Conservation (phyloP, 2,888 invertebrate genomes). For the Eupsilia transversa region DNA sequence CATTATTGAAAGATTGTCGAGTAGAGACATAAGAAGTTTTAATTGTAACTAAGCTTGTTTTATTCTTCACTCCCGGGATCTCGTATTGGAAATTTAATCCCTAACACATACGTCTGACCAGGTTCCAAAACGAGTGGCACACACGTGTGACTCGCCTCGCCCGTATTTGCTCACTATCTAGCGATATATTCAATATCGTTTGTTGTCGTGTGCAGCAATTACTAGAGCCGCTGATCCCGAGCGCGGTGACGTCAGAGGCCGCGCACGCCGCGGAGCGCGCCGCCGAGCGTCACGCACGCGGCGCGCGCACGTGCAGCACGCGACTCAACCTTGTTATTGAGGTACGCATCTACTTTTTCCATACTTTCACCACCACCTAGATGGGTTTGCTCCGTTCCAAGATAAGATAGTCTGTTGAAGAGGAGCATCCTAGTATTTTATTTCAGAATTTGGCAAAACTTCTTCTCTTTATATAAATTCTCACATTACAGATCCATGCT, state of each 20-base stretch:
- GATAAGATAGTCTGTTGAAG: not conserved
- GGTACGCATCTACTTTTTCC: not conserved
- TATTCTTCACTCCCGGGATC: not conserved
- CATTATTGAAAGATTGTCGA: not conserved
- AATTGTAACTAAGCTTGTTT: not conserved
- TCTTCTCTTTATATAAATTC: not conserved
- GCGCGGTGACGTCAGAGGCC: conserved; percentile 74
- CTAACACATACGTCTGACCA: not conserved
- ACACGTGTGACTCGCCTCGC: not conserved
- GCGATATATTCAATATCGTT: not conserved
- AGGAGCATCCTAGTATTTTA: not conserved
- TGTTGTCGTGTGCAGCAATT: conserved; percentile 77
- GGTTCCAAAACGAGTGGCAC: not conserved
- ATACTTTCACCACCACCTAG: not conserved
- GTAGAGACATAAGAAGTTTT: no score
- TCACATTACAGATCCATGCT: conserved; percentile 89
- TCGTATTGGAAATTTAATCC: not conserved
- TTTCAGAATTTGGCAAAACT: not conserved
- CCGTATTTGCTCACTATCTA: not conserved
- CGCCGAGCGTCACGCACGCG: conserved; percentile 77
- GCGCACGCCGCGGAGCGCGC: conserved; percentile 83
- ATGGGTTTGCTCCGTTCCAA: not conserved
- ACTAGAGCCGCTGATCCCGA: conserved; percentile 88
- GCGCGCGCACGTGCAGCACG: conserved; percentile 86
- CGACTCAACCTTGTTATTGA: conserved; percentile 77